phyloP scores from a whole-genome alignment of 2,797 vertebrate genomes.

The Megalops cyprinoides region DNA sequence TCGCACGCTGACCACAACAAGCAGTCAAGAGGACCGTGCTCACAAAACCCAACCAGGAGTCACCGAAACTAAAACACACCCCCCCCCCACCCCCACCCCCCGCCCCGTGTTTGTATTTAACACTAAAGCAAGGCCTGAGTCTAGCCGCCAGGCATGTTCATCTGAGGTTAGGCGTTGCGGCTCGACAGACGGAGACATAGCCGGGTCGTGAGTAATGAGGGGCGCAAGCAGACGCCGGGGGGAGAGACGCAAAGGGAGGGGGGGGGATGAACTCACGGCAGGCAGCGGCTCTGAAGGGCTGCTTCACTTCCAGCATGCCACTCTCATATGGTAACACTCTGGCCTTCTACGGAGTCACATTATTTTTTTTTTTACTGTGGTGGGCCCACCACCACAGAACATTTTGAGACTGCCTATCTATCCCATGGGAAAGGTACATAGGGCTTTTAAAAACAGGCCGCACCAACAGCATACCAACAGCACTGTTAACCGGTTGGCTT shows the following conservation, averaged over 20 bases:
- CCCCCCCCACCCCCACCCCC: too few relatives aligned
- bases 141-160: too few relatives aligned
- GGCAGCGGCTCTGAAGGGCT: background rate
- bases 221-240: background rate
- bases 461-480: background rate
- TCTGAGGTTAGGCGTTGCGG: background rate
- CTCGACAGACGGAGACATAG: background rate
- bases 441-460: background rate
- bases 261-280: background rate
- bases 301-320: background rate
- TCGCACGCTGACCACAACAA: background rate
- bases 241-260: too few relatives aligned
- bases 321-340: background rate
- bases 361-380: too few relatives aligned
- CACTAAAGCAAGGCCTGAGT: too few relatives aligned
- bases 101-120: too few relatives aligned
- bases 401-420: background rate
- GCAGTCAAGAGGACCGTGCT: background rate
- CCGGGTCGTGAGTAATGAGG: background rate
- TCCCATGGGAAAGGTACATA: background rate
- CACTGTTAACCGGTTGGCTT: background rate
- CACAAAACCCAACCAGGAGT: background rate
- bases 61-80: background rate
- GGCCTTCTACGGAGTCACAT: background rate
- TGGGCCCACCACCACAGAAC: background rate